Evolutionary conservation across 2,888 invertebrate species (phyloP), one percentile per base, ranked within the genome.

Genomic region (Antheraea assamensis): DNA sequence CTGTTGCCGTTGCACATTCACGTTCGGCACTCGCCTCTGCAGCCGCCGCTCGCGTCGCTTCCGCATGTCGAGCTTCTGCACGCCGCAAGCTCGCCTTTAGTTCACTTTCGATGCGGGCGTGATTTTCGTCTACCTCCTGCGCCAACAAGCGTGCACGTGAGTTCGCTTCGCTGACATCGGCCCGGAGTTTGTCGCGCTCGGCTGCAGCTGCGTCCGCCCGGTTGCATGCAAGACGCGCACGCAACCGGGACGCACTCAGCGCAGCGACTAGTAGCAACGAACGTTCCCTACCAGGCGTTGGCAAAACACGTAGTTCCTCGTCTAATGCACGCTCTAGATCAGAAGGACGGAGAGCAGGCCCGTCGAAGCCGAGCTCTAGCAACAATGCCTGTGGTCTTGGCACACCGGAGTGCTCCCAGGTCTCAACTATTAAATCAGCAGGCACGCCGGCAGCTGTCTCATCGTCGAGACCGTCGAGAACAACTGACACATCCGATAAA

Each of bases 81-180:
- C 96, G 92, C 75, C 96, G 96, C 71, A 97, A 95, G 92, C 95
- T 96, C 71, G 96, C 95, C 84, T 97, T 96, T 47, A 97, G 95
- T 49, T 96, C 96, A 76, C 96, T 96, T 87, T 99, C 98, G 86
- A 98, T 95, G 75, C 97, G 96, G 1, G 97, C 96, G 87, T 98
- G 98, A 81, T 97, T 97, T 83, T 99, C 99, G 87, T 99, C 99
- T 2, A 98, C 97, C 89, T 99, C 99, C 81, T 97, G 97, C 1
- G 98, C 98, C 72, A 99, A 93, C 73, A 98, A 87, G 0, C 96
- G 95, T 0, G 98, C 97, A 79, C 98, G 95, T 74, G 97, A 95
- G 85, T 98, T 98, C 0, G 98, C 98, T 85, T 98, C 98, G 30
- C 95, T 93, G 27, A 98, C 96, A 84, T 98, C 98, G 19, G 95